Evolutionary conservation across 2,888 invertebrate species (phyloP).

Genomic region (Yponomeuta sedellus): DNA sequence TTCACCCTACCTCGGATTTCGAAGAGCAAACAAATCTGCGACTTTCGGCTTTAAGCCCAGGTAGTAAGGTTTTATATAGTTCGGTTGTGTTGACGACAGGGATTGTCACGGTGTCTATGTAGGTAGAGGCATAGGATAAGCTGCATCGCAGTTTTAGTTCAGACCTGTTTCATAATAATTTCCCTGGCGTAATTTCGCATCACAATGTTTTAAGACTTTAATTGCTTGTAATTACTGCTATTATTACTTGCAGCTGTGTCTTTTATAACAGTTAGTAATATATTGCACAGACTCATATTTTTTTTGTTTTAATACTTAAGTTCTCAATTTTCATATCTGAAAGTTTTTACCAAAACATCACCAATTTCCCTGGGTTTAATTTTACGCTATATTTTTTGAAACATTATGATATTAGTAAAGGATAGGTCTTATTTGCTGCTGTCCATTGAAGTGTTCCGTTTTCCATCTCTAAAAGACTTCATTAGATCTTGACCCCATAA

Average conservation of each 20-base stretch:
- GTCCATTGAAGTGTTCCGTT: too few relatives aligned
- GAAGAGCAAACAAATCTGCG: not conserved
- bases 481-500: too few relatives aligned
- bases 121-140: not conserved
- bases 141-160: not conserved
- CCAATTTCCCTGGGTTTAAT: too few relatives aligned
- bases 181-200: not conserved
- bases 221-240: not conserved
- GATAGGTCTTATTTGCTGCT: too few relatives aligned
- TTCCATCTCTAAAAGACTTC: too few relatives aligned
- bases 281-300: not conserved
- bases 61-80: not conserved
- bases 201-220: not conserved
- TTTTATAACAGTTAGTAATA: not conserved
- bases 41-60: conserved; percentile 6
- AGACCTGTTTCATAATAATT: not conserved
- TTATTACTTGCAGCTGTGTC: not conserved
- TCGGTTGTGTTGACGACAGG: not conserved
- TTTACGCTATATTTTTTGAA: too few relatives aligned
- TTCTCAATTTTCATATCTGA: too few relatives aligned
- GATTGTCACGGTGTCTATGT: not conserved
- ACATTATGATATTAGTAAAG: too few relatives aligned
- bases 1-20: conserved; percentile 22
- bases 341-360: too few relatives aligned
- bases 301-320: too few relatives aligned